Conservation (phyloP, 2,797 vertebrate genomes). For the Chelon labrosus region DNA sequence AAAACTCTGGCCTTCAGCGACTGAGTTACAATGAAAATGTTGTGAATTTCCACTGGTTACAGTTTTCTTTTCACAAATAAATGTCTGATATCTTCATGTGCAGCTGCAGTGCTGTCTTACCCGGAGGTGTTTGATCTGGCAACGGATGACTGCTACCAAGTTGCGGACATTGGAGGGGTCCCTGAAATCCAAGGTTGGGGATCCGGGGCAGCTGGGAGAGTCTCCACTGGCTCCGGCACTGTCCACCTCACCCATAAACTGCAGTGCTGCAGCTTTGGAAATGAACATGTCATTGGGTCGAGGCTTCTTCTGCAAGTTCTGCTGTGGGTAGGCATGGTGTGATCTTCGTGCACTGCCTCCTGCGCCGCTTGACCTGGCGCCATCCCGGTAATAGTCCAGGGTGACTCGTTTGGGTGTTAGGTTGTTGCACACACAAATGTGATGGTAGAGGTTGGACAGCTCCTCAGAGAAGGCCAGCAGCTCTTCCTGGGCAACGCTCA, state of each 20-base stretch:
- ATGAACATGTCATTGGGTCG: slow-evolving; percentile 81
- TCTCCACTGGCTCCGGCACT: slow-evolving; percentile 73
- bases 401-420: slow-evolving; percentile 89
- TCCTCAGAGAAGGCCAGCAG: slow-evolving; percentile 90
- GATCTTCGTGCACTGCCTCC: slow-evolving; percentile 56
- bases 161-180: slow-evolving; percentile 87
- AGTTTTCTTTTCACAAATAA: neutral
- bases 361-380: slow-evolving; percentile 65
- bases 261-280: slow-evolving; percentile 79
- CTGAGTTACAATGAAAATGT: neutral
- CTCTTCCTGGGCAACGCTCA: slow-evolving; percentile 88
- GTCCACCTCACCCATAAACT: slow-evolving; percentile 81
- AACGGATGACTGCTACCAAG: slow-evolving; percentile 88
- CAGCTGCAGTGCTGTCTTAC: slow-evolving; percentile 57
- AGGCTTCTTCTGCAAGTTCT: slow-evolving; percentile 74
- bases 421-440: slow-evolving; percentile 89
- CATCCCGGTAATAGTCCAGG: slow-evolving; percentile 88
- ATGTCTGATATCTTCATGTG: neutral
- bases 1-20: neutral
- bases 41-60: neutral
- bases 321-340: slow-evolving; percentile 67
- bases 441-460: slow-evolving; percentile 90
- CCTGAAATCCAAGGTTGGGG: slow-evolving; percentile 87
- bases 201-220: slow-evolving; percentile 81
- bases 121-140: slow-evolving; percentile 90